Evolutionary conservation across 2,797 vertebrate species (phyloP).

Genomic region (Gila robusta): DNA sequence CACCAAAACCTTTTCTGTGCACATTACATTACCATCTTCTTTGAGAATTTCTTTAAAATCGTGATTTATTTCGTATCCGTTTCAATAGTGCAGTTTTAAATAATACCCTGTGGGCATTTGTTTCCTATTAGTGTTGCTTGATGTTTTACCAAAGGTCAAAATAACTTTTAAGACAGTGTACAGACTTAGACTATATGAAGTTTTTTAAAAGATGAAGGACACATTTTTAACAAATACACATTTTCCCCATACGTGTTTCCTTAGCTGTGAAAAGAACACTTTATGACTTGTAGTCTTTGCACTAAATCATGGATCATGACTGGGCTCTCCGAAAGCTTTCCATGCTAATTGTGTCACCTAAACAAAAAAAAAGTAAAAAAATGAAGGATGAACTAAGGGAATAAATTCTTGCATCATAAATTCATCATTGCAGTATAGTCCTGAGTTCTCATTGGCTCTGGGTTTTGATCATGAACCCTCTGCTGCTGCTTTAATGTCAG

Average conservation of each 20-base stretch:
- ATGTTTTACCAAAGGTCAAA: conserved; percentile 53
- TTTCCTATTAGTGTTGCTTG: conserved; percentile 23
- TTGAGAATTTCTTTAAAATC: background rate
- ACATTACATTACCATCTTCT: background rate
- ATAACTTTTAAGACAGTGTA: conserved; percentile 15
- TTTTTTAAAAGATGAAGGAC: conserved; percentile 26
- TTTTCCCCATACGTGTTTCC: background rate
- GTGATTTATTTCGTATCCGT: background rate
- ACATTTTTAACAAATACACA: background rate
- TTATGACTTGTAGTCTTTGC: conserved; percentile 53
- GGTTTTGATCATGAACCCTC: conserved; percentile 39
- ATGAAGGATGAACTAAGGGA: conserved; percentile 45
- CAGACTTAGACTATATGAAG: conserved; percentile 27
- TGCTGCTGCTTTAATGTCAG: conserved; percentile 10
- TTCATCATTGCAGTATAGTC: conserved; percentile 40
- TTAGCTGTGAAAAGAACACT: conserved; percentile 5
- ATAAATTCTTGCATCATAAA: background rate
- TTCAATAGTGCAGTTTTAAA: conserved; percentile 16
- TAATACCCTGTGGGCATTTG: conserved; percentile 5
- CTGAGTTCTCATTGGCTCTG: conserved; percentile 44
- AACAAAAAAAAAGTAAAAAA: conserved; percentile 17
- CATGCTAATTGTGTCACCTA: conserved; percentile 37
- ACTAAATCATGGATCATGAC: conserved; percentile 54
- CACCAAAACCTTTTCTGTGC: conserved; percentile 21
- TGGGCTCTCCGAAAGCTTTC: background rate